Conservation (phyloP, 2,888 invertebrate species). For the Eulithis prunata region DNA sequence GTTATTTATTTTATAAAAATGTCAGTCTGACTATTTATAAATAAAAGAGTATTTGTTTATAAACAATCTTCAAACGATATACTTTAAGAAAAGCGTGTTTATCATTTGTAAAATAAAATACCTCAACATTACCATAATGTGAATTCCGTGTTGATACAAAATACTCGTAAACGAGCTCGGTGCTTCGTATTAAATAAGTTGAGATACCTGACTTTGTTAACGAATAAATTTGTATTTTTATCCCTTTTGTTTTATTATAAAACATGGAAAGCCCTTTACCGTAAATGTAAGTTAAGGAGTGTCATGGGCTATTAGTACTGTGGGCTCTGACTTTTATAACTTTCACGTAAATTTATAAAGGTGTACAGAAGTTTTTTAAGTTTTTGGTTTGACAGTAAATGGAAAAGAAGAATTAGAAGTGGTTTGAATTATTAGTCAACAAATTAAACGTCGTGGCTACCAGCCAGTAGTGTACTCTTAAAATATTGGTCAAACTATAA, state of each 20-base stretch:
- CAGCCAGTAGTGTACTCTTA: no score
- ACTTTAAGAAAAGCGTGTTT: slow-evolving; percentile 14
- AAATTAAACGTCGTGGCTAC: no score
- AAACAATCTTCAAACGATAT: slow-evolving; percentile 1
- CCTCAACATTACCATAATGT: slow-evolving; percentile 37
- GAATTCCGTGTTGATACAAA: slow-evolving; percentile 37
- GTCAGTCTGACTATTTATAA: no score
- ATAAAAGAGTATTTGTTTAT: neutral
- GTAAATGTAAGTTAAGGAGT: slow-evolving; percentile 16
- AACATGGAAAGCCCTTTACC: slow-evolving; percentile 31
- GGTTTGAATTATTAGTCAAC: no score
- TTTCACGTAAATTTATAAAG: neutral
- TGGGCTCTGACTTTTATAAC: neutral
- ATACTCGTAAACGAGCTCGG: slow-evolving; percentile 41
- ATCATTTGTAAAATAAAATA: slow-evolving; percentile 35
- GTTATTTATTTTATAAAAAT: no score
- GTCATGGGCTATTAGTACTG: neutral
- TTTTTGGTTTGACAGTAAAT: no score
- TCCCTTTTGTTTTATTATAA: slow-evolving; percentile 35
- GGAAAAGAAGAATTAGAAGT: no score
- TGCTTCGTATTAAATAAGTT: slow-evolving; percentile 44
- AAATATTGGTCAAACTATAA: no score
- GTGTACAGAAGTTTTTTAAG: no score
- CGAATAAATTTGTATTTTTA: slow-evolving; percentile 44
- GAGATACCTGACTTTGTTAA: slow-evolving; percentile 44